Percentiles rank a stretch among this genome's conserved stretches.
Evolutionary conservation across 2,113 vertebrate genomes (phyloP).

Genomic region (Mesocricetus auratus): DNA sequence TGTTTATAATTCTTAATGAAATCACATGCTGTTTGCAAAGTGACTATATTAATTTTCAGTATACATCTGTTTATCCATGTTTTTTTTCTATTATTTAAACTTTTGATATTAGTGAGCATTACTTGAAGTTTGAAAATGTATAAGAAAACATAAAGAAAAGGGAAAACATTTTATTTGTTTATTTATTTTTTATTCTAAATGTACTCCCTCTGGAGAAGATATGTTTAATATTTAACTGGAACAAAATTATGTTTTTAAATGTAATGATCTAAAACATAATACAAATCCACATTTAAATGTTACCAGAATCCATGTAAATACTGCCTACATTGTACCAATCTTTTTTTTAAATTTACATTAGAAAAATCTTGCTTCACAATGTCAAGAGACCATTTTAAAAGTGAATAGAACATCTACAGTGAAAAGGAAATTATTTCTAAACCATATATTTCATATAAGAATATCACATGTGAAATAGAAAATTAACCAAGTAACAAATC

Average conservation of each 20-base stretch:
- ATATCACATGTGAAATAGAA: not conserved
- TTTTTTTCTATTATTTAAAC: not conserved
- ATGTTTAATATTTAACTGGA: too few relatives aligned
- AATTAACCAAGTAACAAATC: not conserved
- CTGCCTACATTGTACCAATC: too few relatives aligned
- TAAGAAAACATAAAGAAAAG: not conserved
- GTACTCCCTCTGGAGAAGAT: too few relatives aligned
- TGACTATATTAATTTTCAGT: not conserved
- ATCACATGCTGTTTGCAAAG: not conserved
- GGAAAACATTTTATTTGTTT: too few relatives aligned
- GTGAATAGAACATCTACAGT: accelerated
- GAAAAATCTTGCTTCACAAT: too few relatives aligned
- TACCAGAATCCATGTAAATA: too few relatives aligned
- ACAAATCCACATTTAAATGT: too few relatives aligned
- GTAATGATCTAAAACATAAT: too few relatives aligned
- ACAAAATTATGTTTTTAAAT: too few relatives aligned
- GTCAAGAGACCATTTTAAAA: not conserved
- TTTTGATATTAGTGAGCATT: not conserved
- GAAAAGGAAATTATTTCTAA: not conserved
- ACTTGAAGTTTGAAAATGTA: not conserved
- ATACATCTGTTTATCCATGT: not conserved
- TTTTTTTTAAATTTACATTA: too few relatives aligned
- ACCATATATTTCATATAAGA: not conserved
- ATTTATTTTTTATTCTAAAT: too few relatives aligned
- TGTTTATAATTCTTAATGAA: not conserved